phyloP scores from a whole-genome alignment of 2,113 vertebrate species.

The Phrynosoma platyrhinos region DNA sequence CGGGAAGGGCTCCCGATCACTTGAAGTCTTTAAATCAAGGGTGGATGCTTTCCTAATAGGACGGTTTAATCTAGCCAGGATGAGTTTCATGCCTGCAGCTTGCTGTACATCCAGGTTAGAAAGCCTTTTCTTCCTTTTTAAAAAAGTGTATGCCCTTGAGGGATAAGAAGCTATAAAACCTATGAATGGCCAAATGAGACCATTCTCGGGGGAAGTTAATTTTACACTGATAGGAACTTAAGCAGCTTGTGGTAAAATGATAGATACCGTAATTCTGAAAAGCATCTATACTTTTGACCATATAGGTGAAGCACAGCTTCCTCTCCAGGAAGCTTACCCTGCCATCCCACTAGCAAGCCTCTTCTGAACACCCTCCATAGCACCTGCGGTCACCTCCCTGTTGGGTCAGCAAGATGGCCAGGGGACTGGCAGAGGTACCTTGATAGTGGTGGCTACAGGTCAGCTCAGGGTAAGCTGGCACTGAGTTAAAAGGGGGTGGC shows the following conservation, averaged over 20 bases:
- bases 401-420: not conserved
- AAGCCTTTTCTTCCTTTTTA: not conserved
- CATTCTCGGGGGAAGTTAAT: not conserved
- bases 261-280: not conserved
- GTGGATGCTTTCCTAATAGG: slow-evolving; percentile 1
- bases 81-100: not conserved
- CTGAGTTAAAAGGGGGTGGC: not conserved
- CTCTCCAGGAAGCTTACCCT: not conserved
- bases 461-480: not conserved
- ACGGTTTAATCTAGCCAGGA: not conserved
- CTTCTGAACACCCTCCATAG: not conserved
- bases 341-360: not conserved
- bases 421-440: not conserved
- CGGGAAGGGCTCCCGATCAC: not conserved
- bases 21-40: slow-evolving; percentile 21
- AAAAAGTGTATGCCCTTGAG: not conserved
- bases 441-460: not conserved
- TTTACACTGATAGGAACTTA: not conserved
- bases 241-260: not conserved
- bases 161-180: not conserved
- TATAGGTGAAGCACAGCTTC: not conserved
- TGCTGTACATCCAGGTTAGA: not conserved
- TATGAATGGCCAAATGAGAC: not conserved
- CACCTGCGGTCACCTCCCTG: no score
- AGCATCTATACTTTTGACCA: not conserved